These are phyloP conservation scores for Rhynchotus rufescens DNA, from an alignment of 2,797 vertebrate genomes.

Conservation along the genomic window DNA sequence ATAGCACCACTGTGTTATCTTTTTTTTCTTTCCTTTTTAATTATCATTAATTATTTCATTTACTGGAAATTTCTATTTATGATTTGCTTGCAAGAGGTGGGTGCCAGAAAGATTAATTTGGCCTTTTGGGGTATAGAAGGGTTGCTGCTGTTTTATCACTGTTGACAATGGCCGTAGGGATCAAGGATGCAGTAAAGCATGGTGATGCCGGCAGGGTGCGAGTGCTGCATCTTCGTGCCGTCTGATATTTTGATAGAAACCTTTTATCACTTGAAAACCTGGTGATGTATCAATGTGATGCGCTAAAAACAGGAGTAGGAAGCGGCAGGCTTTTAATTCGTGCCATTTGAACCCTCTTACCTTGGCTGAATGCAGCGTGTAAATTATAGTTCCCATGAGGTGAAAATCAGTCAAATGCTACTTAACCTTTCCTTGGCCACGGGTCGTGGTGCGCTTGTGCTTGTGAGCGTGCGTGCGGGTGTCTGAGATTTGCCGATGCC, in stretches of 20 bases:
- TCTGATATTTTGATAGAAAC: conserved; percentile 62
- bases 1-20: neutral
- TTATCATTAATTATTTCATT: conserved; percentile 32
- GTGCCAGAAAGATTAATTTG: conserved; percentile 55
- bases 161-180: conserved; percentile 8
- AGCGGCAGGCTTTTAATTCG: conserved; percentile 70
- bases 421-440: conserved; percentile 65
- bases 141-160: conserved; percentile 29
- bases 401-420: conserved; percentile 66
- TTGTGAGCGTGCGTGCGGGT: conserved; percentile 10
- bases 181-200: conserved; percentile 54
- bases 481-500: neutral
- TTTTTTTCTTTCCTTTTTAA: neutral
- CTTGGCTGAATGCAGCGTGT: conserved; percentile 61
- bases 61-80: conserved; percentile 56
- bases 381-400: conserved; percentile 65
- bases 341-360: conserved; percentile 69
- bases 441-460: conserved; percentile 52
- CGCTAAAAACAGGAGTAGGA: conserved; percentile 67
- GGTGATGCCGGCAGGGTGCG: conserved; percentile 48
- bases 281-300: conserved; percentile 31
- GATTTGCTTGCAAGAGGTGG: conserved; percentile 51
- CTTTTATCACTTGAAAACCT: conserved; percentile 69
- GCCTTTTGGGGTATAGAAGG: conserved; percentile 19
- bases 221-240: conserved; percentile 50